A percentile compares a stretch with the other conserved stretches of the same genome.
phyloP scores from a whole-genome alignment of 1,140 invertebrate genomes.

The Papilio polyxenes region DNA sequence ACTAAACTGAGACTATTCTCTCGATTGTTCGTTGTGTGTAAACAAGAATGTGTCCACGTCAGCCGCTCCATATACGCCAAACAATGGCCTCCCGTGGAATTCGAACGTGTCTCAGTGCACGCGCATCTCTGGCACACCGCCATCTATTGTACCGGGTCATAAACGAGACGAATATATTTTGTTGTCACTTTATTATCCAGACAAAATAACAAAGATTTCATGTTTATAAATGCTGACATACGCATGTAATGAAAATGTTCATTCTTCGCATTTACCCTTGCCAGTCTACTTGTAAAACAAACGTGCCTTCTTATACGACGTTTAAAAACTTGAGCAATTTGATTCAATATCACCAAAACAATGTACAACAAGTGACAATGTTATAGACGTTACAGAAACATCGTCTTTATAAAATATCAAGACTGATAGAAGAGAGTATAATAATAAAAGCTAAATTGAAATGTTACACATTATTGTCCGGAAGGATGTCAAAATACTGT shows the following conservation, averaged over 20 bases:
- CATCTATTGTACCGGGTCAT: not conserved
- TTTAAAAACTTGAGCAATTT: not conserved
- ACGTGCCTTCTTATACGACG: not conserved
- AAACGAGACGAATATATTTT: conserved; percentile 5
- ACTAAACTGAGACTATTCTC: not conserved
- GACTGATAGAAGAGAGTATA: not conserved
- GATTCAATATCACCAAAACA: not conserved
- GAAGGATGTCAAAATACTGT: conserved; percentile 28
- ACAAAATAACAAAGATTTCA: not conserved
- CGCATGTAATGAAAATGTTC: not conserved
- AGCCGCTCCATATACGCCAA: not conserved
- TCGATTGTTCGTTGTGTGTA: not conserved
- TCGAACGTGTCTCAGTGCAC: conserved; percentile 1
- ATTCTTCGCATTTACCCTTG: too few species aligned
- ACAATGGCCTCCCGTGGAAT: not conserved
- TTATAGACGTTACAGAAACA: not conserved
- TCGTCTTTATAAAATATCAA: not conserved
- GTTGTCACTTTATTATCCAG: not conserved
- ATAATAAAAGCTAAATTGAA: not conserved
- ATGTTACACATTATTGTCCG: not conserved
- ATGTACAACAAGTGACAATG: too few species aligned
- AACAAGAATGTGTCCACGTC: not conserved
- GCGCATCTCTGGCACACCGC: not conserved
- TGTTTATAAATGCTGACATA: not conserved
- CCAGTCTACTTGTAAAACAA: not conserved